Conservation (phyloP, 2,113 vertebrate genomes). For the Prionailurus viverrinus region DNA sequence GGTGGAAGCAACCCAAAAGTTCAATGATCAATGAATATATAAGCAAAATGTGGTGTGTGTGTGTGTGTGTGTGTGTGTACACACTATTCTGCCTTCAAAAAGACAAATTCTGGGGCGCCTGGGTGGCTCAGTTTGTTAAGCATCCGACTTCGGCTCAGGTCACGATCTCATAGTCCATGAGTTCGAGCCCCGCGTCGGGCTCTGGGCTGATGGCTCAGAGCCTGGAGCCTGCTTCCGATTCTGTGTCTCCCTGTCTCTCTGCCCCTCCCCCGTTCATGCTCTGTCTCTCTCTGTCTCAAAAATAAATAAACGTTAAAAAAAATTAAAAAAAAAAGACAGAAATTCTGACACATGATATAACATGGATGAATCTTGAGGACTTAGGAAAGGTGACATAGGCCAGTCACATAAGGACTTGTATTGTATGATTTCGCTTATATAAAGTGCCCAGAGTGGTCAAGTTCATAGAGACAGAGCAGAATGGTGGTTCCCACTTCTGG, state of each 20-base stretch:
- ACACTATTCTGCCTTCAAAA: background rate
- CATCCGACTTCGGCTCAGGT: too few species aligned
- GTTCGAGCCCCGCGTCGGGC: too few species aligned
- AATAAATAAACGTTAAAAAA: too few species aligned
- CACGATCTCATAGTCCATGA: too few species aligned
- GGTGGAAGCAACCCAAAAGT: background rate
- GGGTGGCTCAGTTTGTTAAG: too few species aligned
- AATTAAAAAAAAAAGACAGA: too few species aligned
- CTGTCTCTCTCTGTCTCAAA: too few species aligned
- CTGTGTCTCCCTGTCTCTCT: too few species aligned
- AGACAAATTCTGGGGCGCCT: background rate
- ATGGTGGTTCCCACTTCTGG: background rate
- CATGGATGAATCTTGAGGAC: background rate
- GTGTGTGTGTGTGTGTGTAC: rapidly evolving
- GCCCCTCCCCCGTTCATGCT: too few species aligned
- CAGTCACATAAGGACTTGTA: background rate
- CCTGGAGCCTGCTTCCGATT: too few species aligned
- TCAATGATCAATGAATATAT: background rate
- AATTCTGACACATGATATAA: background rate
- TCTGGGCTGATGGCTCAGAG: too few species aligned
- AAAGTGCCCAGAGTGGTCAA: background rate
- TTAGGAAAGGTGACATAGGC: background rate
- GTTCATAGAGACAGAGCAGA: background rate
- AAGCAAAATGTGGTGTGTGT: background rate
- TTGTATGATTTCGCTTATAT: background rate